Evolutionary conservation across 37 sponge, comb jelly and placozoan genomes (phyloP).

Genomic region (Aphrocallistes beatrix): DNA sequence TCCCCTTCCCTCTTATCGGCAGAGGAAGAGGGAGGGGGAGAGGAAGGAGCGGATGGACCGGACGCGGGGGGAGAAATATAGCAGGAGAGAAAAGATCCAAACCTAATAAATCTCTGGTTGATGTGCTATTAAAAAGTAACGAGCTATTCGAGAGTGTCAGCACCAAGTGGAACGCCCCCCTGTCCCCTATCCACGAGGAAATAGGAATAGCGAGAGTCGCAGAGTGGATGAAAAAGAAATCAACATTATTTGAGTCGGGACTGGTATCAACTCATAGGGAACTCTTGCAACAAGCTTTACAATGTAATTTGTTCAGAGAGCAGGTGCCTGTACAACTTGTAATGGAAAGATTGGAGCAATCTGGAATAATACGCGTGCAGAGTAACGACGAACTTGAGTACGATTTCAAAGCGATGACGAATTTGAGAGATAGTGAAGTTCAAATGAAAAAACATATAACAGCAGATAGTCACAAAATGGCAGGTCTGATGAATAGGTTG

Average conservation of each 20-base stretch:
- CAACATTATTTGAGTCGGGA: not conserved
- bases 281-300: not conserved
- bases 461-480: not conserved
- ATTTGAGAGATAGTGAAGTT: not conserved
- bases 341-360: not conserved
- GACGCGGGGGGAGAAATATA: too few species aligned
- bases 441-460: not conserved
- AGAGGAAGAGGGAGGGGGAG: not conserved
- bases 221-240: not conserved
- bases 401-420: not conserved
- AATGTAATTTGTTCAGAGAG: not conserved
- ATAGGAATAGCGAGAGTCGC: not conserved
- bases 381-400: not conserved
- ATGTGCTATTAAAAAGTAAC: not conserved
- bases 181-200: not conserved
- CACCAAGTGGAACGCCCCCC: constrained; percentile 11
- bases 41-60: too few species aligned
- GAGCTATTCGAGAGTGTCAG: not conserved
- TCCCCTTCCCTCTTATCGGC: not conserved
- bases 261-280: not conserved
- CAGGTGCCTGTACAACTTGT: not conserved
- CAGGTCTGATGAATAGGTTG: not conserved
- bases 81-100: not conserved
- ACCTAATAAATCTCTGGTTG: not conserved
- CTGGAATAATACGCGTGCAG: not conserved